phyloP scores from a whole-genome alignment of 1,140 invertebrate genomes.

The Platorchestia sp. region DNA sequence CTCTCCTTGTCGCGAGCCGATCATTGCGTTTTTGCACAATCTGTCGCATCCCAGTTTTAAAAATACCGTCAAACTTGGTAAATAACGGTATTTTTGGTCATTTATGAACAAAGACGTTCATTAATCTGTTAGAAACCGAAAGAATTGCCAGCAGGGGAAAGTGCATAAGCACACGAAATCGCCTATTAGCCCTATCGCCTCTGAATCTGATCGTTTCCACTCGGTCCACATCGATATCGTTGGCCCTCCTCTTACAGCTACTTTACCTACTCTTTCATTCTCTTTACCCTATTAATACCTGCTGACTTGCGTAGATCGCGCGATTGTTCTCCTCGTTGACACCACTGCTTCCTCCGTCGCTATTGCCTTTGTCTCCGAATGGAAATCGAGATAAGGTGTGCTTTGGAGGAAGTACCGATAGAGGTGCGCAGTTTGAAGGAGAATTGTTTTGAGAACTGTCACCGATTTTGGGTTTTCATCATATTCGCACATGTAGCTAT shows the following conservation, averaged over 20 bases:
- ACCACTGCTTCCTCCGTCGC: no score
- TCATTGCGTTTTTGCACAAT: conserved; percentile 14
- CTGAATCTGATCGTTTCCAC: no score
- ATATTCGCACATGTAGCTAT: background rate
- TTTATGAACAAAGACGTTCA: background rate
- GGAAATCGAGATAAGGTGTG: conserved; percentile 65
- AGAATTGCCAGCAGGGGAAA: background rate
- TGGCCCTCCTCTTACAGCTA: conserved; percentile 19
- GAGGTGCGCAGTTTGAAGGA: conserved; percentile 57
- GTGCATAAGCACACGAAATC: background rate
- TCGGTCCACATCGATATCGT: no score
- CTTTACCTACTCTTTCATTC: background rate
- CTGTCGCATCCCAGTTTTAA: conserved; percentile 53
- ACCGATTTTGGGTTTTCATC: conserved; percentile 44
- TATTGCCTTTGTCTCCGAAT: conserved; percentile 62
- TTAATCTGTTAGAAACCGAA: background rate
- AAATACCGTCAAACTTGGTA: conserved; percentile 5
- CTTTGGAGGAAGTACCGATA: conserved; percentile 64
- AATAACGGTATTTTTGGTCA: background rate
- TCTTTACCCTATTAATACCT: conserved; percentile 57
- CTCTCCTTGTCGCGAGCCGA: background rate
- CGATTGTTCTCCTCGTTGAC: conserved; percentile 58
- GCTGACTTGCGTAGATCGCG: conserved; percentile 63
- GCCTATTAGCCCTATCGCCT: no score
- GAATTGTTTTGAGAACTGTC: conserved; percentile 53